These are phyloP conservation scores for Piprites chloris DNA, from an alignment of 2,113 vertebrate species.

Conservation along the genomic window DNA sequence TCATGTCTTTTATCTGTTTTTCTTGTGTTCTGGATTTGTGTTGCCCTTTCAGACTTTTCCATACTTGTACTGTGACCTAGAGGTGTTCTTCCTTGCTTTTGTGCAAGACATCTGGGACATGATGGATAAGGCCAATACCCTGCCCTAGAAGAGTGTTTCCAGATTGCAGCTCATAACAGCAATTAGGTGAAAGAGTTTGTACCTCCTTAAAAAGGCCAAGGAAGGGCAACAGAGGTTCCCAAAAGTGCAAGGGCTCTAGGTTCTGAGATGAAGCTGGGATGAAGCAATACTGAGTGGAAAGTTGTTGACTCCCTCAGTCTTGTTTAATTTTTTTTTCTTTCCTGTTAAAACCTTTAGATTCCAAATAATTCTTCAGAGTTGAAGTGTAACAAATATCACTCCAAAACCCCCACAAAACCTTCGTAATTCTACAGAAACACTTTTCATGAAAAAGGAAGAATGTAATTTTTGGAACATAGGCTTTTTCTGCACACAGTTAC, in stretches of 20 bases:
- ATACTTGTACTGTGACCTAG: not conserved
- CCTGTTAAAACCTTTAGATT: not conserved
- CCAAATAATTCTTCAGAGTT: not conserved
- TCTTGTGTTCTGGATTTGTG: not conserved
- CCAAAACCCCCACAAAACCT: rapidly evolving
- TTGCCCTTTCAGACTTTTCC: not conserved
- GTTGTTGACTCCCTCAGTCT: not conserved
- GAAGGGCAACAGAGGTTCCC: not conserved
- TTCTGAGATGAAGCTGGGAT: not conserved
- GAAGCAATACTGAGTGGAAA: not conserved
- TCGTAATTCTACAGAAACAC: not conserved
- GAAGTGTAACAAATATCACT: not conserved
- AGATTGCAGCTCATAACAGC: not conserved
- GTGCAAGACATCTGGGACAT: not conserved
- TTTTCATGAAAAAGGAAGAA: not conserved
- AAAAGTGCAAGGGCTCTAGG: not conserved
- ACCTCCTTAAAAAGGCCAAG: not conserved
- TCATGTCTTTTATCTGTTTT: not conserved
- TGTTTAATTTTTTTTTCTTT: not conserved
- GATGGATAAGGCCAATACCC: not conserved
- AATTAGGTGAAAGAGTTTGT: not conserved
- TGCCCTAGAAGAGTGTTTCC: not conserved
- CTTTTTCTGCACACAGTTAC: not conserved
- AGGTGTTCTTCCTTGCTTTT: not conserved
- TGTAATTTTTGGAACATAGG: not conserved